These are phyloP conservation scores for Dasypolia templi DNA, from an alignment of 2,888 invertebrate genomes.

Conservation along the genomic window DNA sequence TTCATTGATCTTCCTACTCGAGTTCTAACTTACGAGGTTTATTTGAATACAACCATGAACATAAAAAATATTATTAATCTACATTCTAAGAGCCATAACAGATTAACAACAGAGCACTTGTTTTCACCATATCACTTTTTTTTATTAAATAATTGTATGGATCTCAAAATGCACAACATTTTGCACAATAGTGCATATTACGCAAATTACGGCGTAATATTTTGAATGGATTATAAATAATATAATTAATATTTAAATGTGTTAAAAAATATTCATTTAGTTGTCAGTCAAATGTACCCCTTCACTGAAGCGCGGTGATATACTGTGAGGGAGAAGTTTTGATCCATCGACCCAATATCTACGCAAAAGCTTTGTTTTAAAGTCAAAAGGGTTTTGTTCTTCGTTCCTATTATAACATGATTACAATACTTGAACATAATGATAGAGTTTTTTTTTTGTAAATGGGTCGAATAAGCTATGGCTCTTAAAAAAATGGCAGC, in stretches of 20 bases:
- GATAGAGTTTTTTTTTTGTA: too few relatives aligned
- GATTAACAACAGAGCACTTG: slow-evolving; percentile 49
- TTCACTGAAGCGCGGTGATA: slow-evolving; percentile 54
- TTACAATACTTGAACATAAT: too few relatives aligned
- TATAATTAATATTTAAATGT: slow-evolving; percentile 87
- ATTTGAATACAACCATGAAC: background rate
- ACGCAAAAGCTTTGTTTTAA: too few relatives aligned
- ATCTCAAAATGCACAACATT: slow-evolving; percentile 74
- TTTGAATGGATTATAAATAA: slow-evolving; percentile 81
- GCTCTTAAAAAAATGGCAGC: too few relatives aligned
- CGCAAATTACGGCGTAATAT: slow-evolving; percentile 66
- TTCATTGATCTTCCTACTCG: background rate
- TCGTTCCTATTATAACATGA: too few relatives aligned
- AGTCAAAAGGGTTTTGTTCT: too few relatives aligned
- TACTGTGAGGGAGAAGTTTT: slow-evolving; percentile 59
- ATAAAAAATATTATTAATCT: background rate
- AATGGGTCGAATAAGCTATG: too few relatives aligned
- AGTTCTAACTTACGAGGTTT: background rate
- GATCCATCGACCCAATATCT: too few relatives aligned
- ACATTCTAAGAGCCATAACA: slow-evolving; percentile 6
- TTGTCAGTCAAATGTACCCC: slow-evolving; percentile 83
- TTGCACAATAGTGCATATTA: slow-evolving; percentile 69
- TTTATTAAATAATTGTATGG: slow-evolving; percentile 57
- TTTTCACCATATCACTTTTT: slow-evolving; percentile 54
- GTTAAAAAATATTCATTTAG: slow-evolving; percentile 84